Evolutionary conservation across 2,113 vertebrate species (phyloP).

Genomic region (Labeo catla): DNA sequence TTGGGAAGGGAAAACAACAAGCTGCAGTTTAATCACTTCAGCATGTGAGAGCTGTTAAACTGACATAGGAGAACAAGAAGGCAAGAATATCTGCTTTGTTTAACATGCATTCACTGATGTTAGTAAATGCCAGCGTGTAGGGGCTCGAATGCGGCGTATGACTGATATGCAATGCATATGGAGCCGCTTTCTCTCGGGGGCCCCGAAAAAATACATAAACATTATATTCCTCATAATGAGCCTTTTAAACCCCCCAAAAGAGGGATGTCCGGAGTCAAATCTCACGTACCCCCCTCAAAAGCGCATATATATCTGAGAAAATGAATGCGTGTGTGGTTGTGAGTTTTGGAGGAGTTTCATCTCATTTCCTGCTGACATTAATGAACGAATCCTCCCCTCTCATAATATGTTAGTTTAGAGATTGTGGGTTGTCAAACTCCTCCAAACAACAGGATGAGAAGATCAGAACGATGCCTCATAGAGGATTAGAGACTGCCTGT

Average conservation of each 20-base stretch:
- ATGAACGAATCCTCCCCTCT: not conserved
- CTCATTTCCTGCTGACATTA: slow-evolving; percentile 42
- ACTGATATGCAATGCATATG: not conserved
- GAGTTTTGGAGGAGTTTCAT: slow-evolving; percentile 43
- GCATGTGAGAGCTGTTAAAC: slow-evolving; percentile 39
- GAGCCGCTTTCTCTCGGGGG: not conserved
- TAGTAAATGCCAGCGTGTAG: not conserved
- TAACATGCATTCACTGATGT: not conserved
- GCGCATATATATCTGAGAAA: not conserved
- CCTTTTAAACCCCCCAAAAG: not conserved
- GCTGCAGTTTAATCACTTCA: slow-evolving; percentile 38
- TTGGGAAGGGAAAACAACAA: slow-evolving; percentile 35
- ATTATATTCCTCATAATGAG: not conserved
- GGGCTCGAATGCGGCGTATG: not conserved
- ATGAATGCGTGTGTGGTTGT: slow-evolving; percentile 32
- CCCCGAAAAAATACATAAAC: not conserved
- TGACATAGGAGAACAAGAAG: slow-evolving; percentile 9
- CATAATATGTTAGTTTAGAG: slow-evolving; percentile 43
- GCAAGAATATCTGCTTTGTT: slow-evolving; percentile 35
- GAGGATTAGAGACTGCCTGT: slow-evolving; percentile 25
- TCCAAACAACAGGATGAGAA: slow-evolving; percentile 41
- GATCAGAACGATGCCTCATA: slow-evolving; percentile 17
- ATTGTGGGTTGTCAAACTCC: slow-evolving; percentile 28
- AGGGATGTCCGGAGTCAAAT: slow-evolving; percentile 3
- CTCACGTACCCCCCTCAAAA: not conserved